Evolutionary conservation across 2,113 vertebrate genomes (phyloP).

Genomic region (Riparia riparia): DNA sequence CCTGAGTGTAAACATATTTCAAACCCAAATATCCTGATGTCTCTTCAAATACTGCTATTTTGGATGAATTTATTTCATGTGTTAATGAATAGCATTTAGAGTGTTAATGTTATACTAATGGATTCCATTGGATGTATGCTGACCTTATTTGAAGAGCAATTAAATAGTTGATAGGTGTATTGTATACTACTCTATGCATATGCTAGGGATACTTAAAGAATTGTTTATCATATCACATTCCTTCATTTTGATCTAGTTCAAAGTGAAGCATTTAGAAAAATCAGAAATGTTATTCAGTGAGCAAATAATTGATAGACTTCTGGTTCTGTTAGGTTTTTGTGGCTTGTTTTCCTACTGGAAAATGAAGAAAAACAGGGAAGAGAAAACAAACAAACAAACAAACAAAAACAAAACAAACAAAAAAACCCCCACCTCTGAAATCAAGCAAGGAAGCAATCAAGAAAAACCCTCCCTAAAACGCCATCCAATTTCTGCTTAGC

Average conservation of each 20-base stretch:
- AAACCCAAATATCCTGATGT: background rate
- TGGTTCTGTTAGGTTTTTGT: background rate
- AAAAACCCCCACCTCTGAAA: accelerated
- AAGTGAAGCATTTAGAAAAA: background rate
- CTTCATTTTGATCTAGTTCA: background rate
- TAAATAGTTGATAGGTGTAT: background rate
- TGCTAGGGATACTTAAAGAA: background rate
- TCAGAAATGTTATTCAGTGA: background rate
- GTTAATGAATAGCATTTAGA: background rate
- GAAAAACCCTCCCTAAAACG: accelerated
- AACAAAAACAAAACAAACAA: too few relatives aligned
- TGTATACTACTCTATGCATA: background rate
- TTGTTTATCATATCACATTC: background rate
- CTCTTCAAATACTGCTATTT: background rate
- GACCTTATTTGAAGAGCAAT: background rate
- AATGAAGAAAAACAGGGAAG: background rate
- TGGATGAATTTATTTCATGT: background rate
- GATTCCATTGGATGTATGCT: background rate
- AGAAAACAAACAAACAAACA: accelerated
- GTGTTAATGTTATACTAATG: background rate
- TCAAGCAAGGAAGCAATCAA: background rate
- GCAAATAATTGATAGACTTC: background rate
- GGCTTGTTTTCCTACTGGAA: background rate
- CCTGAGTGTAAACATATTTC: background rate
- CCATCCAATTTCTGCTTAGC: background rate